Conservation (phyloP, 2,113 vertebrate genomes). For the Oncorhynchus kisutch region DNA sequence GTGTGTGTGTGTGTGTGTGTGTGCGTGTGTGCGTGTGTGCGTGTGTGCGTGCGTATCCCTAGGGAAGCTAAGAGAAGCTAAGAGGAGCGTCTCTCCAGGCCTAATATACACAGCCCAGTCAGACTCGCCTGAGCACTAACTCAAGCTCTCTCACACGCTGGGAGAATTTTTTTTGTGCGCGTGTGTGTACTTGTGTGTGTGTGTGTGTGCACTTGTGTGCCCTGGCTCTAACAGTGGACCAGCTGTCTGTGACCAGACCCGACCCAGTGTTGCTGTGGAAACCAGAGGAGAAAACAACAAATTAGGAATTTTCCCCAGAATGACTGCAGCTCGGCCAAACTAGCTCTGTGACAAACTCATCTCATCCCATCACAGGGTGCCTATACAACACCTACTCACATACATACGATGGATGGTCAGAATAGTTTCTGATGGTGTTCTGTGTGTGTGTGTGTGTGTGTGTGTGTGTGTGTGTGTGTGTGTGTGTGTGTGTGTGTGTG, state of each 20-base stretch:
- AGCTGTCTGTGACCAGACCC: conserved; percentile 16
- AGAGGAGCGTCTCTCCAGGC: too few relatives aligned
- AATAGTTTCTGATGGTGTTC: not conserved
- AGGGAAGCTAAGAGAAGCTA: too few relatives aligned
- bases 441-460: conserved; percentile 12
- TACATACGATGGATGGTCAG: not conserved
- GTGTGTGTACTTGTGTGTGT: conserved; percentile 20
- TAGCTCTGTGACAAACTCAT: conserved; percentile 20
- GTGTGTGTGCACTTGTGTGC: conserved; percentile 8
- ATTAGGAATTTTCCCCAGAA: conserved; percentile 32
- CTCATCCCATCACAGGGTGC: conserved; percentile 3
- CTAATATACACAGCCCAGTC: too few relatives aligned
- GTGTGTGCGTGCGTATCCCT: too few relatives aligned
- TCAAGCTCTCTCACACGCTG: too few relatives aligned
- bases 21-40: too few relatives aligned
- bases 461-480: too few relatives aligned
- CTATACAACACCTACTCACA: not conserved
- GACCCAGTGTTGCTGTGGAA: conserved; percentile 44
- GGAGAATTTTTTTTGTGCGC: conserved; percentile 5
- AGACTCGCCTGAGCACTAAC: too few relatives aligned
- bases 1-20: not conserved
- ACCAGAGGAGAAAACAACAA: conserved; percentile 48
- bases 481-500: too few relatives aligned
- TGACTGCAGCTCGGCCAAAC: conserved; percentile 26
- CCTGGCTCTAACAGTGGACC: not conserved